A percentile compares a stretch with the other conserved stretches of the same genome.
Conservation (phyloP, 2,888 invertebrate species). For the Campoletis raptor region DNA sequence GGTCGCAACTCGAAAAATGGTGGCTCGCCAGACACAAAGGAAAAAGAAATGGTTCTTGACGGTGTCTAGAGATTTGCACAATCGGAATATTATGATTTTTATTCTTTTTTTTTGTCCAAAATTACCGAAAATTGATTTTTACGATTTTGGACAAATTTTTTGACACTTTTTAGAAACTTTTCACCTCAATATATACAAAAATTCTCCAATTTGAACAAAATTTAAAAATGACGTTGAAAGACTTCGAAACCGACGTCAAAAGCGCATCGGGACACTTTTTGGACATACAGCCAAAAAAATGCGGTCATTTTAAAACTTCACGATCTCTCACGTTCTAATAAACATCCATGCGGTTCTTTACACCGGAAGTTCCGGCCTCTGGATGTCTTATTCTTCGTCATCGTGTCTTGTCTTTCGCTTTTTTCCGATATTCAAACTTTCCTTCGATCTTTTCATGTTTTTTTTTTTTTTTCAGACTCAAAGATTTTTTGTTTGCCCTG, state of each 20-base stretch:
- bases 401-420: not conserved
- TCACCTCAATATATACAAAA: not conserved
- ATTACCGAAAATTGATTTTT: not conserved
- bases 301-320: not conserved
- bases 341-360: not conserved
- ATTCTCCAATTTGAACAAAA: not conserved
- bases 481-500: not conserved
- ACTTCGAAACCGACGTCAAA: not conserved
- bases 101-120: not conserved
- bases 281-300: not conserved
- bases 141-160: not conserved
- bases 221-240: not conserved
- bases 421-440: not conserved
- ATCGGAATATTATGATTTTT: not conserved
- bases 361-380: not conserved
- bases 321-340: constrained; percentile 48
- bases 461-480: not conserved
- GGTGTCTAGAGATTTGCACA: not conserved
- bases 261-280: not conserved
- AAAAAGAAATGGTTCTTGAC: not conserved
- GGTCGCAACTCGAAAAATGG: not conserved
- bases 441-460: not conserved
- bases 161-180: not conserved
- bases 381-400: not conserved
- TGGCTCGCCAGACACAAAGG: not conserved